Conservation (phyloP, 2,797 vertebrate species). For the Podargus strigoides region DNA sequence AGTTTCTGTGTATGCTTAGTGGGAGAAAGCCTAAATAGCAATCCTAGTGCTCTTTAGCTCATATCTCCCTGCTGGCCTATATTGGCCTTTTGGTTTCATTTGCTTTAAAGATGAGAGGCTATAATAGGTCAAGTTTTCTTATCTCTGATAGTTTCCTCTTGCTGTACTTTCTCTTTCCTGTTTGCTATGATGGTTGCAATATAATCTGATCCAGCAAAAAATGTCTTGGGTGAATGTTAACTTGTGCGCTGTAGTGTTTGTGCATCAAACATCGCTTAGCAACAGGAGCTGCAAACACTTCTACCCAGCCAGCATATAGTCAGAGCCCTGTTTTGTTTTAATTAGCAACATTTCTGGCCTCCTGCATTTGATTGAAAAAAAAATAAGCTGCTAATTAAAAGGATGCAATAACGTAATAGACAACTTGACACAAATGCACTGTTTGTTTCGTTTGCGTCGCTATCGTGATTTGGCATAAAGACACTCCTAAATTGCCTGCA, state of each 20-base stretch:
- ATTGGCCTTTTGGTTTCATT: constrained; percentile 2
- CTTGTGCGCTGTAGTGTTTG: not conserved
- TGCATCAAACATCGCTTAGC: constrained; percentile 7
- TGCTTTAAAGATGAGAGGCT: not conserved
- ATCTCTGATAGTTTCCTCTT: not conserved
- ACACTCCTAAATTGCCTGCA: constrained; percentile 11
- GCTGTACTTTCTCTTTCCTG: not conserved
- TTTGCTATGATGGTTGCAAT: not conserved
- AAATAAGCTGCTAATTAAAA: constrained; percentile 58
- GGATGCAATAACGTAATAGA: constrained; percentile 4
- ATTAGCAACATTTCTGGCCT: constrained; percentile 40
- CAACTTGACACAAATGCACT: constrained; percentile 17
- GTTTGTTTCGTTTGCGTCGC: not conserved
- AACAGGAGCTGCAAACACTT: constrained; percentile 11
- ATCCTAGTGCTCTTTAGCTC: not conserved
- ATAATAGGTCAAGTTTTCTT: not conserved
- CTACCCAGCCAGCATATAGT: not conserved
- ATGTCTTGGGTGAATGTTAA: not conserved
- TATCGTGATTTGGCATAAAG: constrained; percentile 29
- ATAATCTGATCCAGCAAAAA: constrained; percentile 23
- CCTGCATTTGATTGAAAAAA: constrained; percentile 17
- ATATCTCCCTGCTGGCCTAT: not conserved
- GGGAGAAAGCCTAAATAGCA: not conserved
- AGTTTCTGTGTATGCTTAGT: not conserved
- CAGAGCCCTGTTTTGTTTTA: constrained; percentile 34